A percentile compares a stretch with the other conserved stretches of the same genome.
These are phyloP conservation scores for Rattus rattus DNA, from an alignment of 2,113 vertebrate species.

Conservation along the genomic window DNA sequence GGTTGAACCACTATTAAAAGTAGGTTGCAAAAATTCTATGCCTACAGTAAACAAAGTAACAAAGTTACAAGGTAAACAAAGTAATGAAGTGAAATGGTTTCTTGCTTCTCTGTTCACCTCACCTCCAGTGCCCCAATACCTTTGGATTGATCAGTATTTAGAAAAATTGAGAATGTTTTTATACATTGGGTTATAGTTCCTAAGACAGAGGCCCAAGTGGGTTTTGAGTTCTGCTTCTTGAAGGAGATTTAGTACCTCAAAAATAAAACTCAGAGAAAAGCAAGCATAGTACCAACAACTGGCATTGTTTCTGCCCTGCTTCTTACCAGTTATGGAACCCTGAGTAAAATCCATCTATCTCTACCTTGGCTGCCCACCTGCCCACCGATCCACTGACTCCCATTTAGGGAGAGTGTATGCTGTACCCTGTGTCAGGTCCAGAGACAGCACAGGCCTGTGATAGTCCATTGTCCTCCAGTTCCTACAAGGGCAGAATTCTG, in stretches of 20 bases:
- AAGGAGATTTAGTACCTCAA: neutral
- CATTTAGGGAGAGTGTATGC: fast-evolving
- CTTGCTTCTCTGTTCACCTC: neutral
- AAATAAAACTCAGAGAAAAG: neutral
- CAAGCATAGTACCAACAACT: neutral
- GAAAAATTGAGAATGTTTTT: neutral
- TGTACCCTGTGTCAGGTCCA: too few species aligned
- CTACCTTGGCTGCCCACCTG: neutral
- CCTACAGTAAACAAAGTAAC: too few species aligned
- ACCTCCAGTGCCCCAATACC: neutral
- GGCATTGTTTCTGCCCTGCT: neutral
- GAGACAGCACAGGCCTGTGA: neutral
- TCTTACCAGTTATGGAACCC: neutral
- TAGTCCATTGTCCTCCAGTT: fast-evolving
- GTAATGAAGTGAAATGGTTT: neutral
- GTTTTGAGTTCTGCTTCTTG: neutral
- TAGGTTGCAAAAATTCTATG: too few species aligned
- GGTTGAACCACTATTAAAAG: too few species aligned
- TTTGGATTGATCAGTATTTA: neutral
- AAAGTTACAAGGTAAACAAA: too few species aligned
- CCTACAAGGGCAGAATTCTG: neutral
- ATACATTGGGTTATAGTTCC: neutral
- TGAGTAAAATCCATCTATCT: neutral
- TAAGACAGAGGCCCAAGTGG: neutral
- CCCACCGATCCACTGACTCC: neutral